A percentile compares a stretch with the other conserved stretches of the same genome.
These are phyloP conservation scores for Psammodynastes pulverulentus DNA, from an alignment of 2,113 vertebrate genomes.

Conservation along the genomic window DNA sequence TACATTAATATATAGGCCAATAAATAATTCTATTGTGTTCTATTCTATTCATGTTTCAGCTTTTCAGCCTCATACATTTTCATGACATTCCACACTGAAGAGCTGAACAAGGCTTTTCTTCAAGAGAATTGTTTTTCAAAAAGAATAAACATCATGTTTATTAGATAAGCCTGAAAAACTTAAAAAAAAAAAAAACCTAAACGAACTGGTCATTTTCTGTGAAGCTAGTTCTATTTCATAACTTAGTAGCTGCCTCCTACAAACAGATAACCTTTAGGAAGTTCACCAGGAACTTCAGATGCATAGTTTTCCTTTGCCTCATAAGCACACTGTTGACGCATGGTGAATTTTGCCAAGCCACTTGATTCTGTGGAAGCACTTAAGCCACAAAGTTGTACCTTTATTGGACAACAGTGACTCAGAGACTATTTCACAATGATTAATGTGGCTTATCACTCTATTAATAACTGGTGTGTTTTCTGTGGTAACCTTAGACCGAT, in stretches of 20 bases:
- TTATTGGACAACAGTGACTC: not conserved
- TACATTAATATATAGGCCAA: too few species aligned
- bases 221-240: not conserved
- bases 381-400: not conserved
- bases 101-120: not conserved
- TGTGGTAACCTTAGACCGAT: not conserved
- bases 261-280: slow-evolving; percentile 22
- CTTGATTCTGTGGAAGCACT: not conserved
- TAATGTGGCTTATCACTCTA: not conserved
- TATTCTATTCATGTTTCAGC: not conserved
- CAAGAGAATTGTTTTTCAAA: not conserved
- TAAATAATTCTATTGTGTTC: too few species aligned
- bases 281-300: not conserved
- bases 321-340: not conserved
- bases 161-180: not conserved
- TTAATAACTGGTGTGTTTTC: not conserved
- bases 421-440: not conserved
- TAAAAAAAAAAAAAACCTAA: too few species aligned
- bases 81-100: not conserved
- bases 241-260: not conserved
- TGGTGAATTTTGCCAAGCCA: not conserved
- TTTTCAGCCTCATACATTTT: not conserved
- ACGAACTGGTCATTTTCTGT: not conserved
- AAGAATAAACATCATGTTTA: not conserved
- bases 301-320: not conserved